phyloP scores from a whole-genome alignment of 2,113 vertebrate species.

The Eleginops maclovinus region DNA sequence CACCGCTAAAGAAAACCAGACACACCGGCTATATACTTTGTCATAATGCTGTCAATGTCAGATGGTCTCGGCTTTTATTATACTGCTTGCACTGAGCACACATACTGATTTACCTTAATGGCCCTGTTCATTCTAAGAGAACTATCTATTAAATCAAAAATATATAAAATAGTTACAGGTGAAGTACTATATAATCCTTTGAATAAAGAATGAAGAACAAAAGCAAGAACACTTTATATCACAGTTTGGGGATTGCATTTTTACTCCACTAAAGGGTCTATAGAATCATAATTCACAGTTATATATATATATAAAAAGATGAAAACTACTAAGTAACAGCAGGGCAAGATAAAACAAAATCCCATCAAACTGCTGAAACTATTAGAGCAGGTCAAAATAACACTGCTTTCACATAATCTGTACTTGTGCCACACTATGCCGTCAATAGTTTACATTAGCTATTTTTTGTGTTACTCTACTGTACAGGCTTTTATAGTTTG shows the following conservation, averaged over 20 bases:
- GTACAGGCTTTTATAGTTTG: too few species aligned
- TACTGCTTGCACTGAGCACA: conserved; percentile 7
- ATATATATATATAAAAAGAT: neutral
- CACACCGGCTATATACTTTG: conserved; percentile 16
- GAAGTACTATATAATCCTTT: neutral
- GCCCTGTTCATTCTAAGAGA: conserved; percentile 16
- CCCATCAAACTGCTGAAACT: neutral
- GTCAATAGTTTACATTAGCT: neutral
- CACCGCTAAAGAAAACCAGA: conserved; percentile 29
- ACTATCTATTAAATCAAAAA: neutral
- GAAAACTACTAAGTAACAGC: neutral
- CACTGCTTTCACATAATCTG: neutral
- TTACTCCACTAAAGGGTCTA: too few species aligned
- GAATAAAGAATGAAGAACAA: neutral
- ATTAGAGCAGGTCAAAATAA: neutral
- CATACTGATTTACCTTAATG: conserved; percentile 27
- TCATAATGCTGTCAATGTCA: conserved; percentile 53
- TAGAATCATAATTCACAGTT: too few species aligned
- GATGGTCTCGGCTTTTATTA: conserved; percentile 44
- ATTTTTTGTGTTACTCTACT: neutral
- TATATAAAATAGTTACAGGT: neutral
- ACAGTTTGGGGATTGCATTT: neutral
- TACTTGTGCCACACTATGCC: too few species aligned
- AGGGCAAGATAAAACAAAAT: neutral
- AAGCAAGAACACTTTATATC: neutral